These are phyloP conservation scores for Pseudopodoces humilis DNA, from an alignment of 2,113 vertebrate genomes.

Conservation along the genomic window DNA sequence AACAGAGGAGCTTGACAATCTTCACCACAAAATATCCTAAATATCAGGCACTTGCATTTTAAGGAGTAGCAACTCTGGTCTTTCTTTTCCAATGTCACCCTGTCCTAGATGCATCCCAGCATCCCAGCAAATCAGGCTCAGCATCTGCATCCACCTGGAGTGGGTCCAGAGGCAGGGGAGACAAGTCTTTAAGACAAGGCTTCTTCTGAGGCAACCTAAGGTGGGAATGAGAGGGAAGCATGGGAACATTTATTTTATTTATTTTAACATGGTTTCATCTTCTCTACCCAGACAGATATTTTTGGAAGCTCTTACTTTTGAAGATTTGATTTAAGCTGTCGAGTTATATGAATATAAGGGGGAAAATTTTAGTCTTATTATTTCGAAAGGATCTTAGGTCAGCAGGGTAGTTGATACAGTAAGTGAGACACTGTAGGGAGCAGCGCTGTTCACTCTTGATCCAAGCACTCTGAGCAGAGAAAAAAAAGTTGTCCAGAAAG, in stretches of 20 bases:
- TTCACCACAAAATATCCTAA: neutral
- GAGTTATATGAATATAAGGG: neutral
- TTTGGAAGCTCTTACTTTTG: neutral
- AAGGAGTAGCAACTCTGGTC: neutral
- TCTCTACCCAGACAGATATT: neutral
- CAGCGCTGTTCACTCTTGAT: neutral
- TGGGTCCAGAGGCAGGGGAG: neutral
- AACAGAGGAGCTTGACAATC: accelerated
- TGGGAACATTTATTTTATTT: neutral
- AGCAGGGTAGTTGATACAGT: neutral
- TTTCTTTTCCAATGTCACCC: neutral
- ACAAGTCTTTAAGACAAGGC: neutral
- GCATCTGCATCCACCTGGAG: neutral
- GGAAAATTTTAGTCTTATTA: neutral
- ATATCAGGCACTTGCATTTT: neutral
- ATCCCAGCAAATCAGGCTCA: neutral
- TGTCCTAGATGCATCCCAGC: neutral
- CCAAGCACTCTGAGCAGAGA: neutral
- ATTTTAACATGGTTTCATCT: neutral
- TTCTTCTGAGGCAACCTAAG: neutral
- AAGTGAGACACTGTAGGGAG: neutral
- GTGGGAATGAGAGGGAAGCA: neutral
- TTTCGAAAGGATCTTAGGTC: neutral
- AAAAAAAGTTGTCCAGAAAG: neutral
- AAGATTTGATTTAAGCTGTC: neutral